phyloP scores from a whole-genome alignment of 1,140 invertebrate species.

The Bombus vancouverensis region DNA sequence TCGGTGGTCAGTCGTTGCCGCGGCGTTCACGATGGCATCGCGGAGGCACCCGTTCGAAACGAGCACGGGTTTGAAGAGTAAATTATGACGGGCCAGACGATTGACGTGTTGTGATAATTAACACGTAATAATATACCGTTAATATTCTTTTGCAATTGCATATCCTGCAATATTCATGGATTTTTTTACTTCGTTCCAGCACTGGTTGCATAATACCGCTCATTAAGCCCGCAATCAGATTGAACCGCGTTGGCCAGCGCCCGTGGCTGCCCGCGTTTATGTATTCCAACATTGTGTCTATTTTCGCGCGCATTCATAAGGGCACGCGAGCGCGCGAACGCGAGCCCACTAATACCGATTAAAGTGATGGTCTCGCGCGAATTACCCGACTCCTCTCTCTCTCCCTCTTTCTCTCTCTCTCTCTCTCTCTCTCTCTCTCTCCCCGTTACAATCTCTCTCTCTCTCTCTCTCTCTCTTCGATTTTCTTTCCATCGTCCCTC shows the following conservation, averaged over 20 bases:
- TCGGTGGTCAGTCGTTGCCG: background rate
- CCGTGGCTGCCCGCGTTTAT: conserved; percentile 22
- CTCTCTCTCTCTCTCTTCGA: background rate
- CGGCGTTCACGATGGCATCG: background rate
- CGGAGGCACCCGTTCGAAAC: background rate
- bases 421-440: no score
- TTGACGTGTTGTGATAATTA: conserved; percentile 57
- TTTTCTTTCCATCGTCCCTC: background rate
- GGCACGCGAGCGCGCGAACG: background rate
- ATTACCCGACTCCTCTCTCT: background rate
- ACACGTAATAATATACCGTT: conserved; percentile 61
- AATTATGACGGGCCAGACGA: conserved; percentile 22
- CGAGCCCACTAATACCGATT: conserved; percentile 24
- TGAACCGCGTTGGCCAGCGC: conserved; percentile 50
- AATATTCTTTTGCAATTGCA: conserved; percentile 59
- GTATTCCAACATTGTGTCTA: conserved; percentile 35
- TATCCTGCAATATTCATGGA: conserved; percentile 55
- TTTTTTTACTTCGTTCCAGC: conserved; percentile 58
- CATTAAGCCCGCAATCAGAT: conserved; percentile 62
- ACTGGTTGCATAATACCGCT: conserved; percentile 65
- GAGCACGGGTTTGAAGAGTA: conserved; percentile 1
- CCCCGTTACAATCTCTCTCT: no score
- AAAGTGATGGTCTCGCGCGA: conserved; percentile 25
- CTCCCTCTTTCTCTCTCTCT: background rate
- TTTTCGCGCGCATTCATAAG: conserved; percentile 28